Conservation (phyloP, 92 coral and sea anemone species). For the Heliopora coerulea region DNA sequence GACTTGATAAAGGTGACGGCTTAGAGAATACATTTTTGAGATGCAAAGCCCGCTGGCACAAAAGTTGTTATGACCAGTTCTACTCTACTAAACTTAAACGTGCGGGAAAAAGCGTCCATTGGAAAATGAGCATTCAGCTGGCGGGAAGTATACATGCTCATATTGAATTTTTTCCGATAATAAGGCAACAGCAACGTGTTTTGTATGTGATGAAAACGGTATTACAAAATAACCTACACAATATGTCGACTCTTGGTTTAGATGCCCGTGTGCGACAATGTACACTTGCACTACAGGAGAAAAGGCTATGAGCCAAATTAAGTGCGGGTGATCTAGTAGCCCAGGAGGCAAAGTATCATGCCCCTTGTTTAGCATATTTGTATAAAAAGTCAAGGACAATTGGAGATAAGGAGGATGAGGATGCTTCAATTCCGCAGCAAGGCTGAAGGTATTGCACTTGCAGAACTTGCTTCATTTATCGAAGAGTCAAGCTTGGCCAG, state of each 20-base stretch:
- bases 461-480: constrained; percentile 48
- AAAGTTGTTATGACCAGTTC: constrained; percentile 40
- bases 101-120: constrained; percentile 32
- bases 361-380: constrained; percentile 47
- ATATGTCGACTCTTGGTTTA: constrained; percentile 46
- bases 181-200: constrained; percentile 30
- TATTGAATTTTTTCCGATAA: too few relatives aligned
- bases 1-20: constrained; percentile 27
- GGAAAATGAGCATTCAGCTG: constrained; percentile 38
- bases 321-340: constrained; percentile 65
- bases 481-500: constrained; percentile 41
- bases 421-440: constrained; percentile 6
- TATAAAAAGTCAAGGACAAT: constrained; percentile 38
- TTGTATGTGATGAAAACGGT: constrained; percentile 42
- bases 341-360: constrained; percentile 53
- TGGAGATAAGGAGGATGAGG: background rate
- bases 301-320: constrained; percentile 50
- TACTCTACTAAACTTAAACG: constrained; percentile 48
- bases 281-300: constrained; percentile 53
- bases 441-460: constrained; percentile 57
- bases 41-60: constrained; percentile 41
- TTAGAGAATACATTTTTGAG: constrained; percentile 17
- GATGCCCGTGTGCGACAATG: constrained; percentile 50
- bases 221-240: constrained; percentile 45
- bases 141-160: constrained; percentile 49